phyloP scores from a whole-genome alignment of 1,140 invertebrate species.

The Saccostrea cuccullata region DNA sequence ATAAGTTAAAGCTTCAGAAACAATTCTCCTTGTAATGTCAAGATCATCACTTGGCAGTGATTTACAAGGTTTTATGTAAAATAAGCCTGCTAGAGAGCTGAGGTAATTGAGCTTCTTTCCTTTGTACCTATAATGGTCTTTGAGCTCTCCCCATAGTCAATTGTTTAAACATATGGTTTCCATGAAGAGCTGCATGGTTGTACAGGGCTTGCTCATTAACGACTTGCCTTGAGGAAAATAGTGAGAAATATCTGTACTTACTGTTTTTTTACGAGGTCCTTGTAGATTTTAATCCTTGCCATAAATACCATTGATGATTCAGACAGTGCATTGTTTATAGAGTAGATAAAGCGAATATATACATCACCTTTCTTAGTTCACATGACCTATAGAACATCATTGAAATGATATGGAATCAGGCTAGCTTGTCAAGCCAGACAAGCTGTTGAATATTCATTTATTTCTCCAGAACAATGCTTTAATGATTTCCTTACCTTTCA shows the following conservation, averaged over 20 bases:
- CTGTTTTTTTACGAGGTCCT: neutral
- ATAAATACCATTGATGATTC: neutral
- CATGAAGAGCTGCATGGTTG: neutral
- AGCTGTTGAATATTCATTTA: constrained; percentile 17
- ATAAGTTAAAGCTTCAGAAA: neutral
- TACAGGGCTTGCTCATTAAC: neutral
- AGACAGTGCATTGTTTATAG: constrained; percentile 16
- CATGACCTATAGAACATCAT: neutral
- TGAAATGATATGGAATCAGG: constrained; percentile 1
- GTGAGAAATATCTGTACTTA: neutral
- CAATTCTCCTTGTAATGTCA: neutral
- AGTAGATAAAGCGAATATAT: neutral
- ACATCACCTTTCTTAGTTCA: constrained; percentile 4
- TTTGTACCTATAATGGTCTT: neutral
- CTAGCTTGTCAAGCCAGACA: constrained; percentile 1
- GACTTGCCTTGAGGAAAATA: neutral
- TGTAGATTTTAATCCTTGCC: neutral
- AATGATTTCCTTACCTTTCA: constrained; percentile 15
- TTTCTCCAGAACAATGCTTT: neutral
- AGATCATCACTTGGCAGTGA: neutral
- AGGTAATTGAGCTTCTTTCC: neutral
- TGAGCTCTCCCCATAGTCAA: neutral
- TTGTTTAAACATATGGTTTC: constrained; percentile 34
- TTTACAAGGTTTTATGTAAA: neutral
- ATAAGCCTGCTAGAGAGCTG: neutral